Evolutionary conservation across 1,140 invertebrate species (phyloP).

Genomic region (Odontomachus brunneus): DNA sequence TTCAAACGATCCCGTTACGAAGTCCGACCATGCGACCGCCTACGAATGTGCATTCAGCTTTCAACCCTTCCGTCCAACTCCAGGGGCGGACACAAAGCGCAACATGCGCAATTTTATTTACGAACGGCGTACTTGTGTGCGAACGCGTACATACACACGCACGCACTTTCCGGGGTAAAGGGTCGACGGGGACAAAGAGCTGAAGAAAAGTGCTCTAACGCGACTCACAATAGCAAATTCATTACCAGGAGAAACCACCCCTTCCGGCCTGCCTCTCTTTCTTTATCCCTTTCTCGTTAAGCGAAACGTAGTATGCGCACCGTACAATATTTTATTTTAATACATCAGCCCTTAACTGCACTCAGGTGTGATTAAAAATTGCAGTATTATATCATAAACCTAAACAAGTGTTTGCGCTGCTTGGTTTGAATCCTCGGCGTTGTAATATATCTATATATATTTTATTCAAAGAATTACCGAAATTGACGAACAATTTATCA

Average conservation of each 20-base stretch:
- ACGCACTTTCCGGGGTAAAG: conserved; percentile 27
- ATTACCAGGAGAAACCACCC: conserved; percentile 23
- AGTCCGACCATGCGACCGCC: conserved; percentile 17
- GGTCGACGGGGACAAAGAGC: conserved; percentile 34
- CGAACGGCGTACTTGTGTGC: background rate
- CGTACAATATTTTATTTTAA: conserved; percentile 18
- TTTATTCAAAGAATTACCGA: too few relatives aligned
- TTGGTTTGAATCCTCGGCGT: too few relatives aligned
- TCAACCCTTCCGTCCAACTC: conserved; percentile 47
- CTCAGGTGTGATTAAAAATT: background rate
- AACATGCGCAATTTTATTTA: conserved; percentile 57
- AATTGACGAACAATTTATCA: too few relatives aligned
- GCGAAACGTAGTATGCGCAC: too few relatives aligned
- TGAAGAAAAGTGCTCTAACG: conserved; percentile 28
- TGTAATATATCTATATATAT: too few relatives aligned
- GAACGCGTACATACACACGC: too few relatives aligned
- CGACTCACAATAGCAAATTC: conserved; percentile 50
- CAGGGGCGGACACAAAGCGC: conserved; percentile 46
- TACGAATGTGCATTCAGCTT: conserved; percentile 49
- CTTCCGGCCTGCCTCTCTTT: background rate
- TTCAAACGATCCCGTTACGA: conserved; percentile 56
- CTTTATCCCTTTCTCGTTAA: background rate
- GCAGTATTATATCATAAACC: background rate
- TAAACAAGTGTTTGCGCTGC: too few relatives aligned
- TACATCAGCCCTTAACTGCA: background rate